Percentiles rank a stretch among this genome's conserved stretches.
Conservation (phyloP, 2,113 vertebrate genomes). For the Corythornis madagascariensis region DNA sequence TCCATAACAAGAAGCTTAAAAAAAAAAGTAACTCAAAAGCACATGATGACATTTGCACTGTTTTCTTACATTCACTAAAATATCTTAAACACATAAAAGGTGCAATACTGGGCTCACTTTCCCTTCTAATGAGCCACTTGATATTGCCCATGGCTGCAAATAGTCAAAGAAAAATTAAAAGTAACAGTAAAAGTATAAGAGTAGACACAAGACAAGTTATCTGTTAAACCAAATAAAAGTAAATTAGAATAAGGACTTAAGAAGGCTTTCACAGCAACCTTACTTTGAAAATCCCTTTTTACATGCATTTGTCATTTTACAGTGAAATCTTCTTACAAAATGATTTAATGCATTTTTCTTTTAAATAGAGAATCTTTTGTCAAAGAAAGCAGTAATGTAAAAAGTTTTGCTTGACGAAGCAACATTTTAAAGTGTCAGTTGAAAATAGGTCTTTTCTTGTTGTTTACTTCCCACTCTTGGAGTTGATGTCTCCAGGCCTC, state of each 20-base stretch:
- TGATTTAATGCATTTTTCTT: neutral
- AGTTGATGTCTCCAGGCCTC: neutral
- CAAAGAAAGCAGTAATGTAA: neutral
- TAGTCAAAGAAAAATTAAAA: neutral
- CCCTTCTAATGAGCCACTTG: neutral
- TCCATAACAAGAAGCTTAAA: neutral
- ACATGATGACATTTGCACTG: neutral
- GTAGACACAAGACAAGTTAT: neutral
- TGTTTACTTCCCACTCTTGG: neutral
- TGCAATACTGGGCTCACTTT: neutral
- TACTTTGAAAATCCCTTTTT: neutral
- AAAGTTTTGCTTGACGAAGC: neutral
- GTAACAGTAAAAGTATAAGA: neutral
- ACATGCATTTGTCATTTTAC: neutral
- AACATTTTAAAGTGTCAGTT: neutral
- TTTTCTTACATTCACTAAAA: neutral
- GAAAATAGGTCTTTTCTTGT: neutral
- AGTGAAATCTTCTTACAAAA: neutral
- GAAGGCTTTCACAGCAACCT: neutral
- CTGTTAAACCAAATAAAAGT: neutral
- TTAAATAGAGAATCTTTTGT: neutral
- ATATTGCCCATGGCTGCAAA: neutral
- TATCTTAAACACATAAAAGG: neutral
- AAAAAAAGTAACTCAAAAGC: neutral
- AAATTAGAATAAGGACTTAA: neutral